phyloP scores from a whole-genome alignment of 2,888 invertebrate species.

The Alentia gelatinosa region DNA sequence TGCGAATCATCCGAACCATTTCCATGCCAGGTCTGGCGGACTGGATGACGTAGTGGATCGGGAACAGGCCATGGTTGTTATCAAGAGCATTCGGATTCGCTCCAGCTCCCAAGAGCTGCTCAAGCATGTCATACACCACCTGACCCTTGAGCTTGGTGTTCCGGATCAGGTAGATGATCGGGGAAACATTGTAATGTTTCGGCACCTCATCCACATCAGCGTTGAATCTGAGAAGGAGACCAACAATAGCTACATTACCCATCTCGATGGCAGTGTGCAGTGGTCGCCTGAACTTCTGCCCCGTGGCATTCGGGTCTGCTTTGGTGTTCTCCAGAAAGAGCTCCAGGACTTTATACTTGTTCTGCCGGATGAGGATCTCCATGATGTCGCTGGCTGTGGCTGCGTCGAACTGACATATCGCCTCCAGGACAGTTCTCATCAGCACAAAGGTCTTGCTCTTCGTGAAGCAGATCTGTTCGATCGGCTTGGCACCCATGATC shows the following conservation, averaged over 20 bases:
- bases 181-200: background rate
- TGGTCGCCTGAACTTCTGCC: background rate
- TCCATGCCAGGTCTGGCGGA: background rate
- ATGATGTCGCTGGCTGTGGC: background rate
- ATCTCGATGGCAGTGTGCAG: conserved; percentile 7
- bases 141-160: background rate
- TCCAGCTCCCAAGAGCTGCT: background rate
- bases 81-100: background rate
- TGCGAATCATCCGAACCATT: background rate
- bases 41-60: conserved; percentile 15
- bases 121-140: background rate
- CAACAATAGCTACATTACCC: background rate
- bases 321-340: background rate
- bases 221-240: background rate
- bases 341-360: background rate
- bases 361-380: background rate
- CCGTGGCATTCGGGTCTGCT: background rate
- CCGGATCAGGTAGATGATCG: background rate
- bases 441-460: background rate
- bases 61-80: background rate
- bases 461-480: background rate
- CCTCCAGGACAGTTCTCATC: background rate
- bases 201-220: background rate
- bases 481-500: background rate
- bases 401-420: background rate